These are phyloP conservation scores for Mastacembelus armatus DNA, from an alignment of 2,797 vertebrate species.

Conservation along the genomic window DNA sequence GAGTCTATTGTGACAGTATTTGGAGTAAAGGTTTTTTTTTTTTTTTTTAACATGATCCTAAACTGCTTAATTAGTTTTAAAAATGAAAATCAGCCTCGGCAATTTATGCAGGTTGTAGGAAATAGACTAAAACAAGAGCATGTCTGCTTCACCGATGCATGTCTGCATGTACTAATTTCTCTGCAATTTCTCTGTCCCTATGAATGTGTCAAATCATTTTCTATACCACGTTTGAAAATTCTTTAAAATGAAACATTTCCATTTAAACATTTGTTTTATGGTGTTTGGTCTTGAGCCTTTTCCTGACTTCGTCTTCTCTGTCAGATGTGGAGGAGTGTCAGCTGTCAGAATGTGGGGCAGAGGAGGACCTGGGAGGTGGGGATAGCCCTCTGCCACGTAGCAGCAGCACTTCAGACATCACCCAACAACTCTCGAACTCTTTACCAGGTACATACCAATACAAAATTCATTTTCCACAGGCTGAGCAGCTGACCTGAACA, in stretches of 20 bases:
- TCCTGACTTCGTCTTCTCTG: slow-evolving; percentile 13
- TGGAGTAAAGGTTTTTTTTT: slow-evolving; percentile 13
- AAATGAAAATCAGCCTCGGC: background rate
- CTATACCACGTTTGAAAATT: too few species aligned
- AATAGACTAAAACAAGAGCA: slow-evolving; percentile 1
- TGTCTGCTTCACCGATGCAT: slow-evolving; percentile 52
- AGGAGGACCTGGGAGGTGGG: slow-evolving; percentile 82
- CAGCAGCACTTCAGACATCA: slow-evolving; percentile 94
- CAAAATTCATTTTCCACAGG: background rate
- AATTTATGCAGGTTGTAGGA: background rate
- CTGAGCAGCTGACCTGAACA: background rate
- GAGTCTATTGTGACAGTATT: slow-evolving; percentile 15
- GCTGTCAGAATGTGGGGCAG: slow-evolving; percentile 84
- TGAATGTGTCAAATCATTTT: too few species aligned
- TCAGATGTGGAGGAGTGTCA: slow-evolving; percentile 94
- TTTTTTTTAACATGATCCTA: slow-evolving; percentile 13
- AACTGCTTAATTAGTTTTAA: background rate
- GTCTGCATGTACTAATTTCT: slow-evolving; percentile 47
- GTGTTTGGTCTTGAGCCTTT: background rate
- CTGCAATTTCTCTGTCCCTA: background rate
- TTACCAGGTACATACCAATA: slow-evolving; percentile 84
- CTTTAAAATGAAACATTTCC: slow-evolving; percentile 17
- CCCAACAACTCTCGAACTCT: slow-evolving; percentile 87
- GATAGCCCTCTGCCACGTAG: slow-evolving; percentile 90
- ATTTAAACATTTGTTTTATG: slow-evolving; percentile 1